These are phyloP conservation scores for Pseudotriccus pelzelni DNA, from an alignment of 2,797 vertebrate genomes.

Conservation along the genomic window DNA sequence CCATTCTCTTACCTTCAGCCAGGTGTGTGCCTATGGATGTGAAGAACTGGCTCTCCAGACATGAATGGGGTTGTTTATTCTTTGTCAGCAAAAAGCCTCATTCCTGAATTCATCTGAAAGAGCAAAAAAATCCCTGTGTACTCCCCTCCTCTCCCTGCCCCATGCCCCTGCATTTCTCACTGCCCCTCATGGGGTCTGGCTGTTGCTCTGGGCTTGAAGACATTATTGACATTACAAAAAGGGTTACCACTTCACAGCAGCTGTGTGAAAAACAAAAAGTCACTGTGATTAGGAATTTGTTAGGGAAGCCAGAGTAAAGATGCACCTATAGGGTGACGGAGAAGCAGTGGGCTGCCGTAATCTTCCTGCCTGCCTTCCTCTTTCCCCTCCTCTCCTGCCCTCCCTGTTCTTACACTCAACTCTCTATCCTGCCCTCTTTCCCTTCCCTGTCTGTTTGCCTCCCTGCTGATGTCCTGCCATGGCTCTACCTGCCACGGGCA, in stretches of 20 bases:
- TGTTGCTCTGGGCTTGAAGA: not conserved
- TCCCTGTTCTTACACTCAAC: not conserved
- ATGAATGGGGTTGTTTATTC: not conserved
- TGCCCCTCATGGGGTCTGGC: not conserved
- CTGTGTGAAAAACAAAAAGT: not conserved
- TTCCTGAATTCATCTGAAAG: not conserved
- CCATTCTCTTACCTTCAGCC: not conserved
- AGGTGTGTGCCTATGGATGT: not conserved
- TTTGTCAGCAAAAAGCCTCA: not conserved
- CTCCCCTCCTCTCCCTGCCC: not conserved
- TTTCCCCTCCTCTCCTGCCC: not conserved
- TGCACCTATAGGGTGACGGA: not conserved
- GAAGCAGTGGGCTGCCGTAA: not conserved
- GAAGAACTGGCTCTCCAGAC: not conserved
- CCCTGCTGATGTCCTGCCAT: not conserved
- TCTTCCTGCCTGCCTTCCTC: fast-evolving
- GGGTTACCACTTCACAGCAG: not conserved
- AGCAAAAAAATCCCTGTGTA: not conserved
- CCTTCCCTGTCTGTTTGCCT: not conserved
- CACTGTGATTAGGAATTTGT: not conserved
- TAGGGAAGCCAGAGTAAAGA: not conserved
- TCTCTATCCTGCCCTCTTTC: not conserved
- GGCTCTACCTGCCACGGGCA: slow-evolving; percentile 2
- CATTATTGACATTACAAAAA: not conserved
- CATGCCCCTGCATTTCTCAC: not conserved